Evolutionary conservation across 2,113 vertebrate genomes (phyloP).

Genomic region (Amblyopsis rosae): DNA sequence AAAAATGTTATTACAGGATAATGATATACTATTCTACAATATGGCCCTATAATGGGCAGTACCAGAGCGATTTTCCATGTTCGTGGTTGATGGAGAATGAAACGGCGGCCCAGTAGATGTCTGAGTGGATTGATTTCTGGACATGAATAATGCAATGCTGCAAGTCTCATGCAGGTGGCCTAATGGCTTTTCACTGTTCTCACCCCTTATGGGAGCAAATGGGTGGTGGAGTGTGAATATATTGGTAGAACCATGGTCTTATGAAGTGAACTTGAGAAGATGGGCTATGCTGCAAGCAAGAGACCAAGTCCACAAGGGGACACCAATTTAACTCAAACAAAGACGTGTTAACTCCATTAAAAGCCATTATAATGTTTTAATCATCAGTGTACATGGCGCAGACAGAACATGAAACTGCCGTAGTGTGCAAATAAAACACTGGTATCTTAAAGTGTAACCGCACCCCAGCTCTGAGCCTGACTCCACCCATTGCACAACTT

Average conservation of each 20-base stretch:
- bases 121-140: constrained; percentile 39
- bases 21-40: no score
- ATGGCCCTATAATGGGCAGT: constrained; percentile 8
- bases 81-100: constrained; percentile 20
- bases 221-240: constrained; percentile 29
- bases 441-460: constrained; percentile 24
- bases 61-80: constrained; percentile 50
- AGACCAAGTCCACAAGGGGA: no score
- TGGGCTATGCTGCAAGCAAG: background rate
- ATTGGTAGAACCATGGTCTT: constrained; percentile 9
- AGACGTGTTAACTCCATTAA: no score
- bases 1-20: no score
- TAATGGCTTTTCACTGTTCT: constrained; percentile 45
- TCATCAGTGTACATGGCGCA: no score
- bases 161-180: constrained; percentile 27
- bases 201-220: constrained; percentile 1
- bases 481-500: no score
- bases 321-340: background rate
- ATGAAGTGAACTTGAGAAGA: background rate
- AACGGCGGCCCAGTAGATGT: background rate
- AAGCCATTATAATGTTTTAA: no score
- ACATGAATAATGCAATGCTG: constrained; percentile 53
- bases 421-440: constrained; percentile 45
- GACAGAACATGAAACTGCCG: constrained; percentile 22
- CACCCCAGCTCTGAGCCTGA: no score